Evolutionary conservation across 2,113 vertebrate species (phyloP), one percentile per base, ranked within the genome.

Genomic region (Pogonocichla stellata): DNA sequence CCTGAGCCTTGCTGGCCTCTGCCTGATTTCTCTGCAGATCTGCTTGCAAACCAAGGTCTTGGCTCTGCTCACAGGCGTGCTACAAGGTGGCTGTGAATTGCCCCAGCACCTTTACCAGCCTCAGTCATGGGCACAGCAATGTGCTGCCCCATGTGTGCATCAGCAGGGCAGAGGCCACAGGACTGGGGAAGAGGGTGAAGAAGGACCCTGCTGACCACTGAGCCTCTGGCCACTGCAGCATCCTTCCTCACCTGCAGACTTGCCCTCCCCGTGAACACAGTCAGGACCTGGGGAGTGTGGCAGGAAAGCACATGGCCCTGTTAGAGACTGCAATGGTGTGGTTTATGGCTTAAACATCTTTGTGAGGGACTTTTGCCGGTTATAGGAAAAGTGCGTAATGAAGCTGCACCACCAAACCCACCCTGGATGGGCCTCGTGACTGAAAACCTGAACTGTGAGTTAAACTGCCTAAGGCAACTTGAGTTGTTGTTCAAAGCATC

Each of bases 61-160:
- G 81, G 50, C 50, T 80, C 16, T 71, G 51, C 53, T 70, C 42
- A 62, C 1, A 0, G 17, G 25, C 0, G 0, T 42, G 36, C 36
- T 34, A 25, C 42, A 69, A 67, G 50, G 1, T 38, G 33, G 54
- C 57, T 69, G 19, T 51, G 13, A 36, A n/a, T 57, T 53, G 40
- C 51, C 38, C 19, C 71, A 80, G 66, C 0, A 4, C 50, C 45
- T 62, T 86, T 24, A 83, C 10, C 67, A 90, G 62, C 50, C 60
- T 66, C 62, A 53, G 2, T 10, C 25, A 25, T 1, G 16, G 54
- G 71, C 45, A 65, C 14, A 67, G 22, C 14, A 75, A 50, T n/a
- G 48, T 0, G 3, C 50, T 72, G 36, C 54, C 80, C 53, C 5
- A 3, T n/a, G 56, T 26, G 28, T 16, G 19, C 3, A 22, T 73